Base-by-base conservation (phyloP, 2,113 vertebrate species). In the Psophia crepitans region DNA sequence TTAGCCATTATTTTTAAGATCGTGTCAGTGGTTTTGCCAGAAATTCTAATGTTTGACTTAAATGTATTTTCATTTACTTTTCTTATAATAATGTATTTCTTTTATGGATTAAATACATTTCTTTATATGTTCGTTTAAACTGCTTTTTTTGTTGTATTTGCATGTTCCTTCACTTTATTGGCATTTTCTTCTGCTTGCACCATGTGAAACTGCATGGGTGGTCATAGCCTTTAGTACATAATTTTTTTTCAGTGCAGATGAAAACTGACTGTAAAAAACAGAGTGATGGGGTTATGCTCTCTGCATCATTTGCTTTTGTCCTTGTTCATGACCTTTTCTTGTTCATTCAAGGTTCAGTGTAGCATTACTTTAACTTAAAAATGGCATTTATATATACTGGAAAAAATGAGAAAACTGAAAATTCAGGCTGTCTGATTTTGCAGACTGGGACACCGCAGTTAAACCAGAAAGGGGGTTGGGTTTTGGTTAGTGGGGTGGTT, bases 241-340 rank as follows among this genome's bases (percentile, higher is more conserved):
- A 17, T 19, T 86, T 89, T 84, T 78, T 94, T 90, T 37, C 19
- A 57, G 44, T 30, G 18, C 24, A 84, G 73, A 82, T 95, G 68
- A 93, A 77, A 90, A 48, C 44, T 68, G 48, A 43, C 37, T 92
- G 22, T 63, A 15, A 48, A 33, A 54, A 74, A 90, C 66, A 85
- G 84, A 96, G 37, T 89, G 75, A 39, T 79, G 65, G 73, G 43
- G 44, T 82, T 95, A 56, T 28, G 74, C 61, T 89, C 15, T 56
- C 35, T 85, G 46, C 49, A 54, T 84, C 35, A 26, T 84, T 89
- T 89, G 30, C 86, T 76, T 95, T 91, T 82, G 61, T 95, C 91
- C 53, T 97, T 91, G 84, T 94, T 89, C 61, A 26, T 87, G 89
- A 91, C 81, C 84, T 92, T 73, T 77, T 75, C 66, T 82, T 85